A percentile compares a stretch with the other conserved stretches of the same genome.
Conservation (phyloP, 2,888 invertebrate genomes). For the Ichneumon xanthorius region DNA sequence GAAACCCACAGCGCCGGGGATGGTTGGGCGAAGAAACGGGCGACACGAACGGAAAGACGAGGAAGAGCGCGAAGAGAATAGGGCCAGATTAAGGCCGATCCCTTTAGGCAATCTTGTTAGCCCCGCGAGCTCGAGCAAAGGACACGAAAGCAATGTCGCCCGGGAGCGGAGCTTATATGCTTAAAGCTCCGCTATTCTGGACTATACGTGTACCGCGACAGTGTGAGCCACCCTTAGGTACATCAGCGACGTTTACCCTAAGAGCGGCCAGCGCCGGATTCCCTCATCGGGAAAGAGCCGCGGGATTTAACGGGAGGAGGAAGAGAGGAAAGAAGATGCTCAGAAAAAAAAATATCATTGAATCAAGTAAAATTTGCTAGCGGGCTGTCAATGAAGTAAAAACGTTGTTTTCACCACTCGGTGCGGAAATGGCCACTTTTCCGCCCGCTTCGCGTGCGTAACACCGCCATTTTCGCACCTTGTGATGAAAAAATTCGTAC, state of each 20-base stretch:
- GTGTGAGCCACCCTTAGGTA: background rate
- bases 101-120: conserved; percentile 80
- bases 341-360: no score
- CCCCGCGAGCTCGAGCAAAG: conserved; percentile 72
- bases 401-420: no score
- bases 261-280: conserved; percentile 24
- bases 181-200: conserved; percentile 56
- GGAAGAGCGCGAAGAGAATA: conserved; percentile 52
- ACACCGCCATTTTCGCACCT: no score
- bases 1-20: conserved; percentile 5
- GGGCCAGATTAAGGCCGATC: conserved; percentile 71
- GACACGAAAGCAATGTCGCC: conserved; percentile 71
- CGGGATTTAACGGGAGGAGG: conserved; percentile 26
- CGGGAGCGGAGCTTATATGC: conserved; percentile 58
- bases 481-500: no score
- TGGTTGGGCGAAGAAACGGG: conserved; percentile 63
- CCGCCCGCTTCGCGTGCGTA: no score
- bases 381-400: no score
- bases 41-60: conserved; percentile 62
- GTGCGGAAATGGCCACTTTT: no score
- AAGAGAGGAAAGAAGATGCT: conserved; percentile 14
- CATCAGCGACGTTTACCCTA: conserved; percentile 29
- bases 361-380: no score
- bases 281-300: conserved; percentile 14
- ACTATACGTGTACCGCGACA: background rate